Conservation (phyloP, 2,113 vertebrate genomes). For the Chionis minor region DNA sequence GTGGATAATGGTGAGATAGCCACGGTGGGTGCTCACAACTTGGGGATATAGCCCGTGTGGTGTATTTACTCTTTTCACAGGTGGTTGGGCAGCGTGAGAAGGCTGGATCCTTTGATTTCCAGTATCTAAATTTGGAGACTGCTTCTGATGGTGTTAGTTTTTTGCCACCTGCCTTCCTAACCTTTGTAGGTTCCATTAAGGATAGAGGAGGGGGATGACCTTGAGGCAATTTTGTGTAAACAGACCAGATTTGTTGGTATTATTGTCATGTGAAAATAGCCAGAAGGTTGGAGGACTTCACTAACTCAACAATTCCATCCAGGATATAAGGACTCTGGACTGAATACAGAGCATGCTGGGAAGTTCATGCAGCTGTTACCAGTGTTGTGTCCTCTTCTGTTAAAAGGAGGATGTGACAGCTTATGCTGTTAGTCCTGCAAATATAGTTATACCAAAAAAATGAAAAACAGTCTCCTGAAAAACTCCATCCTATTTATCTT, state of each 20-base stretch:
- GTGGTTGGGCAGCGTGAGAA: neutral
- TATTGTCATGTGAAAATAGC: neutral
- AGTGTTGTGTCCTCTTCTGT: neutral
- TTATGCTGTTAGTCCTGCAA: neutral
- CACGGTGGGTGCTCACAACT: neutral
- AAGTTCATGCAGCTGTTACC: neutral
- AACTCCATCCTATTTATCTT: neutral
- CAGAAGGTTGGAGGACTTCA: neutral
- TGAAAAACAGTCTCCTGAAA: neutral
- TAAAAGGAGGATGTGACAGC: neutral
- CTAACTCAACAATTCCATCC: neutral
- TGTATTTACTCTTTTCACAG: neutral
- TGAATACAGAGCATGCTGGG: neutral
- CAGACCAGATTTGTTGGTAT: neutral
- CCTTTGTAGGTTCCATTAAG: neutral
- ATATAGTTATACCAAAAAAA: neutral
- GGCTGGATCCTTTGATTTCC: neutral
- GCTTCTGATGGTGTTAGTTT: neutral
- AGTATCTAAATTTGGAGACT: neutral
- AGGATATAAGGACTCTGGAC: neutral
- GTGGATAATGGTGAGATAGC: neutral
- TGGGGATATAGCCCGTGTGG: neutral
- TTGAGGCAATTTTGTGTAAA: neutral
- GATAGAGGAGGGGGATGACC: neutral
- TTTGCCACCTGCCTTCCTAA: neutral